Evolutionary conservation across 2,888 invertebrate species (phyloP).

Genomic region (Luperina testacea): DNA sequence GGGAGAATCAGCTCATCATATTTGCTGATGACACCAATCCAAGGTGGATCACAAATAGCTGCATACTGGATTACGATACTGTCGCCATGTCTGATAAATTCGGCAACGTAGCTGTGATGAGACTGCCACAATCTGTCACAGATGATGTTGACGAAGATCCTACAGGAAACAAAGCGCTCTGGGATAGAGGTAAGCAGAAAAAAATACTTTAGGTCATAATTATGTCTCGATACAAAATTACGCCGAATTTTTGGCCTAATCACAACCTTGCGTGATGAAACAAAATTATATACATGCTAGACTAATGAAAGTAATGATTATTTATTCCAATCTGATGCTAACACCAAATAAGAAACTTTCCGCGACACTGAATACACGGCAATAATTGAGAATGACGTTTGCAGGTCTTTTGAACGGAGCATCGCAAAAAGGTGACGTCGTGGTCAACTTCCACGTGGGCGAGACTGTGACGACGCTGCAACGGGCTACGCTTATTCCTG

Average conservation of each 20-base stretch:
- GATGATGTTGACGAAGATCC: slow-evolving; percentile 99
- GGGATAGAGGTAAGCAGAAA: slow-evolving; percentile 93
- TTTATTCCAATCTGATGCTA: slow-evolving; percentile 74
- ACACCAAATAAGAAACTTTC: slow-evolving; percentile 2
- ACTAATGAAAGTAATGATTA: slow-evolving; percentile 89
- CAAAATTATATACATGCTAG: slow-evolving; percentile 89
- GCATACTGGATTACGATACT: slow-evolving; percentile 98
- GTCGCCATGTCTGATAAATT: slow-evolving; percentile 99
- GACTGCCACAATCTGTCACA: slow-evolving; percentile 96
- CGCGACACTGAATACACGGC: background rate
- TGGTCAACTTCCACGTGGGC: slow-evolving; percentile 98
- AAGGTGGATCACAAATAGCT: slow-evolving; percentile 97
- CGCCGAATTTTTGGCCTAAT: background rate
- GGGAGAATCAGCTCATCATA: slow-evolving; percentile 99
- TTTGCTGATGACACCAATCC: slow-evolving; percentile 99
- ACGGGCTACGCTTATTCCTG: slow-evolving; percentile 98
- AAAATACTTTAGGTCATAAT: background rate
- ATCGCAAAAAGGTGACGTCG: slow-evolving; percentile 98
- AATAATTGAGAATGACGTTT: slow-evolving; percentile 47
- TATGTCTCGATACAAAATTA: background rate
- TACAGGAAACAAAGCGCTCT: slow-evolving; percentile 98
- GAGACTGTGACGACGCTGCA: slow-evolving; percentile 99
- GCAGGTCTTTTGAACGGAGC: slow-evolving; percentile 98
- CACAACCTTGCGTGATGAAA: slow-evolving; percentile 79
- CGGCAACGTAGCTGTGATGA: slow-evolving; percentile 97